These are phyloP conservation scores for Coptodon rendalli DNA, from an alignment of 2,113 vertebrate genomes.

Conservation along the genomic window DNA sequence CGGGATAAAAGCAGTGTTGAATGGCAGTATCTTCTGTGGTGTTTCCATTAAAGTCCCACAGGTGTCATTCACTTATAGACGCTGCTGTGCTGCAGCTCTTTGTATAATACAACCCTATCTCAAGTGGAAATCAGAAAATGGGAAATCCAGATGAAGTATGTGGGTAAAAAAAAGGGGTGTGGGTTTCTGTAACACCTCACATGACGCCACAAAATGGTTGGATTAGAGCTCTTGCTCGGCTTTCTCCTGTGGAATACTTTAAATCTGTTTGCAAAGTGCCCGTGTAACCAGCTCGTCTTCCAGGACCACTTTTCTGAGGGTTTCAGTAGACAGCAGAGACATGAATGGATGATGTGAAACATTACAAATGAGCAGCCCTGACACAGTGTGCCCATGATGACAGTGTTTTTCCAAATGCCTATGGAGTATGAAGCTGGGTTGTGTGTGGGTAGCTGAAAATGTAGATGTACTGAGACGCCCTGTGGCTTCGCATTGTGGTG, in stretches of 20 bases:
- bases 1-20: slow-evolving; percentile 9
- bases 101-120: slow-evolving; percentile 30
- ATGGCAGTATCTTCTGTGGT: background rate
- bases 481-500: slow-evolving; percentile 24
- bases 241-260: background rate
- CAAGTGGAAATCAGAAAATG: slow-evolving; percentile 1
- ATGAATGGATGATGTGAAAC: slow-evolving; percentile 34
- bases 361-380: slow-evolving; percentile 20
- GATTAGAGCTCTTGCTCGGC: background rate
- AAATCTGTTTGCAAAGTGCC: background rate
- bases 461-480: slow-evolving; percentile 32
- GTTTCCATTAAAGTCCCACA: slow-evolving; percentile 20
- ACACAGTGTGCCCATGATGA: background rate
- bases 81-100: background rate
- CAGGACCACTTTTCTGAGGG: slow-evolving; percentile 5
- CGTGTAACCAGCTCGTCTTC: slow-evolving; percentile 1
- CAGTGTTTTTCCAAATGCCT: slow-evolving; percentile 24
- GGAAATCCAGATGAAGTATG: slow-evolving; percentile 43
- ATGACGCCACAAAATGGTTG: slow-evolving; percentile 5
- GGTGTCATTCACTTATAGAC: slow-evolving; percentile 13
- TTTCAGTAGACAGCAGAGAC: slow-evolving; percentile 15
- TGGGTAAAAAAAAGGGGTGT: background rate
- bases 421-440: background rate
- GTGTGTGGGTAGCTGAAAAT: slow-evolving; percentile 6
- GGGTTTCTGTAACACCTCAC: slow-evolving; percentile 16